Base-by-base conservation (phyloP, 2,888 invertebrate species). In the Diarsia brunnea region DNA sequence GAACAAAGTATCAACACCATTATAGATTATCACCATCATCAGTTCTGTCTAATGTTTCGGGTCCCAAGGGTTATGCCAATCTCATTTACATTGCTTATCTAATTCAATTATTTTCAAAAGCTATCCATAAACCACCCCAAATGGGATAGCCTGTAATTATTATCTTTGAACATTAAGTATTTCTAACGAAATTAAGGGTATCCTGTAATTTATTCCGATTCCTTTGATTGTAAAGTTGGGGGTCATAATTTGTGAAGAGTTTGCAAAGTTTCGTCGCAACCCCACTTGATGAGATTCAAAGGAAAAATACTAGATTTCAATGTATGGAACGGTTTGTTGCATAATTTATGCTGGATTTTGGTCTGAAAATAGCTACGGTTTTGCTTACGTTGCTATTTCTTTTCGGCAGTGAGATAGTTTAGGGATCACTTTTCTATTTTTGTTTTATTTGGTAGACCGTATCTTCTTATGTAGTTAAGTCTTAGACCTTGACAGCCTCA, bases 171-270 rank as follows among this genome's bases (percentile, higher is more conserved):
- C 79, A 53, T 74, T 71, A 84, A 72, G 75, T 87, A 78, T 82
- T 82, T 73, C 60, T 67, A 61, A 69, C 71, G n/a, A 82, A 82
- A 85, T 85, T 68, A 73, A 70, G 72, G 72, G 78, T 76, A 74
- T 82, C 69, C 61, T 16, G 75, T 82, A 85, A 87, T 87, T 85
- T 87, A 87, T 87, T 80, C 72, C 47, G 61, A 85, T 79, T 69
- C 78, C 81, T 83, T 85, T 86, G 86, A 79, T 86, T 87, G 86
- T 77, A 75, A 87, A 86, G 84, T 83, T 82, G 27, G 60, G 69
- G 69, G 61, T 82, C 73, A 80, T 85, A 85, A 82, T 83, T 85
- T 77, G 73, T 70, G 71, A 87, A 75, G 81, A 83, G 83, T 74
- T 78, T 66, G 63, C 68, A 64, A 75, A 74, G 69, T 85, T 83